Evolutionary conservation across 2,888 invertebrate species (phyloP).

Genomic region (Willowsia nigromaculata): DNA sequence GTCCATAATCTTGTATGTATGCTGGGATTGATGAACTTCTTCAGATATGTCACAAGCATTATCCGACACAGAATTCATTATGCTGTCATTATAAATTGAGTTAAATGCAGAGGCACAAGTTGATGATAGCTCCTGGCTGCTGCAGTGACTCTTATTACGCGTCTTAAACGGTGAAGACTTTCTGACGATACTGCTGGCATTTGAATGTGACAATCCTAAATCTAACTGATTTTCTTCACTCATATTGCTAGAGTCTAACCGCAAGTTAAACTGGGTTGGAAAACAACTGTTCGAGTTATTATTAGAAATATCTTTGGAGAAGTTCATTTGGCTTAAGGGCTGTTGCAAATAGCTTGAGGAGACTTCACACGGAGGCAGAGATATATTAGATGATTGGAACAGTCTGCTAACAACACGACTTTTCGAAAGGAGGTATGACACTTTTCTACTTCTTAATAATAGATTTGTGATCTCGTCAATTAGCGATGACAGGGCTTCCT

Average conservation of each 20-base stretch:
- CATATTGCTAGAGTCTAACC: slow-evolving; percentile 52
- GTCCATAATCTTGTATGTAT: not conserved
- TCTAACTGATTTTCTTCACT: slow-evolving; percentile 42
- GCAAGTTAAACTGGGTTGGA: slow-evolving; percentile 52
- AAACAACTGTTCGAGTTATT: slow-evolving; percentile 39
- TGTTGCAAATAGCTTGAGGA: slow-evolving; percentile 56
- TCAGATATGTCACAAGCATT: slow-evolving; percentile 63
- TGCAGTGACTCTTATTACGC: not conserved
- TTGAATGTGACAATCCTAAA: slow-evolving; percentile 37
- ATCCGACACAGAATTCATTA: slow-evolving; percentile 59
- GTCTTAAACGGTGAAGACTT: not conserved
- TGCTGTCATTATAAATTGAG: slow-evolving; percentile 49
- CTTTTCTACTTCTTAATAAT: slow-evolving; percentile 59
- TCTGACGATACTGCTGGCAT: slow-evolving; percentile 17
- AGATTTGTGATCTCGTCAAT: slow-evolving; percentile 69
- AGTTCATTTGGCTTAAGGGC: slow-evolving; percentile 52
- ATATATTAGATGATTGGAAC: slow-evolving; percentile 58
- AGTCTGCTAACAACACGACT: slow-evolving; percentile 63
- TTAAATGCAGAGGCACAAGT: slow-evolving; percentile 12
- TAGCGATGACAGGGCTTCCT: slow-evolving; percentile 61
- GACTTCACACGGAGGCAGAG: slow-evolving; percentile 54
- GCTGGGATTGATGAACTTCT: not conserved
- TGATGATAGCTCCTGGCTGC: not conserved
- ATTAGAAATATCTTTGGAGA: slow-evolving; percentile 41
- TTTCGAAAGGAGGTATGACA: slow-evolving; percentile 64